Evolutionary conservation across 2,113 vertebrate genomes (phyloP).

Genomic region (Chamaea fasciata): DNA sequence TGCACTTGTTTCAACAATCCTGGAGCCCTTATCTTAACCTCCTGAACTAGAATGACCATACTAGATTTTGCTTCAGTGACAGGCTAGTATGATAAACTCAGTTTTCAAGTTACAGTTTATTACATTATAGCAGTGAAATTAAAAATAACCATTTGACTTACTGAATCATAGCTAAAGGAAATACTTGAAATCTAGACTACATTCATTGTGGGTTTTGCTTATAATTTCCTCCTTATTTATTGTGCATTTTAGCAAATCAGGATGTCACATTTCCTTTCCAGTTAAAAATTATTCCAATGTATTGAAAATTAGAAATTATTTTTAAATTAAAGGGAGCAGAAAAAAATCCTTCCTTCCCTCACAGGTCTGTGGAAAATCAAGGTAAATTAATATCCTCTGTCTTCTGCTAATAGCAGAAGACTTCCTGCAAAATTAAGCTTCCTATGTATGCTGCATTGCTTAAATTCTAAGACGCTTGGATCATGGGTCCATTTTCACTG

Average conservation of each 20-base stretch:
- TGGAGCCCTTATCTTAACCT: not conserved
- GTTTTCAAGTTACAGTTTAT: not conserved
- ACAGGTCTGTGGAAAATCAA: not conserved
- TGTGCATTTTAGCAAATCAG: not conserved
- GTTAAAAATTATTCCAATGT: not conserved
- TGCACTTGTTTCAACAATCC: not conserved
- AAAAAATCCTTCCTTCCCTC: not conserved
- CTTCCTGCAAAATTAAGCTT: not conserved
- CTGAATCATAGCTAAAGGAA: not conserved
- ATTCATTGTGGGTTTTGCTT: not conserved
- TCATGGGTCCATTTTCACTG: not conserved
- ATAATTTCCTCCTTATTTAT: not conserved
- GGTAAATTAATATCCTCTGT: not conserved
- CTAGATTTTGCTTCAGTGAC: not conserved
- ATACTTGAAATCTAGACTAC: not conserved
- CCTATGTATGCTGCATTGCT: not conserved
- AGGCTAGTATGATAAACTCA: not conserved
- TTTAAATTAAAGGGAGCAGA: not conserved
- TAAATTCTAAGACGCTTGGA: not conserved
- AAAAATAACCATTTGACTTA: not conserved
- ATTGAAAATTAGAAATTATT: not conserved
- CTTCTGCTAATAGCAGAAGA: not conserved
- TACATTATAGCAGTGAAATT: not conserved
- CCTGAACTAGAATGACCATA: not conserved
- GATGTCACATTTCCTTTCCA: not conserved